These are phyloP conservation scores for Tetragnatha montana DNA, from an alignment of 2,888 invertebrate genomes.

Conservation along the genomic window DNA sequence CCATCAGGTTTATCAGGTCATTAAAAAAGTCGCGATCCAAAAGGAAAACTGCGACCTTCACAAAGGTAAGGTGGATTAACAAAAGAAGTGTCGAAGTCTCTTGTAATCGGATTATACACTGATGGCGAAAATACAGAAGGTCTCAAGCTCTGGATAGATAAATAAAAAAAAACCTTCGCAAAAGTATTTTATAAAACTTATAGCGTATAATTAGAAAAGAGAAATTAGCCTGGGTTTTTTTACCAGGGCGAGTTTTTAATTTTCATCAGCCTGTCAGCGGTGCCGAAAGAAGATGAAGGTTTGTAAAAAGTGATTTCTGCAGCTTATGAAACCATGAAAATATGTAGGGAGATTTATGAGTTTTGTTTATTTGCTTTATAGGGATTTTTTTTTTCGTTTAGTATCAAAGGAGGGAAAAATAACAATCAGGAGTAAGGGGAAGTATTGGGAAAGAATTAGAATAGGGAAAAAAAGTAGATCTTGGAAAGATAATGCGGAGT, in stretches of 20 bases:
- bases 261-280: constrained; percentile 28
- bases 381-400: not conserved
- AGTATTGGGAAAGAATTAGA: not conserved
- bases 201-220: constrained; percentile 45
- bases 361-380: not conserved
- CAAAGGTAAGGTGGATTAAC: constrained; percentile 43
- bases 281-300: not conserved
- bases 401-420: not conserved
- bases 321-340: constrained; percentile 35
- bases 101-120: constrained; percentile 57
- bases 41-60: constrained; percentile 3
- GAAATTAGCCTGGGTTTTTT: constrained; percentile 44
- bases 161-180: constrained; percentile 17
- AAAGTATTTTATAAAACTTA: constrained; percentile 22
- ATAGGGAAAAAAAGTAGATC: not conserved
- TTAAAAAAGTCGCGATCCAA: constrained; percentile 30
- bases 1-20: constrained; percentile 16
- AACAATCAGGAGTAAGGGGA: not conserved
- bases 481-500: not conserved
- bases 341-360: not conserved
- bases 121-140: constrained; percentile 12
- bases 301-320: not conserved
- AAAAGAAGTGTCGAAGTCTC: constrained; percentile 54
- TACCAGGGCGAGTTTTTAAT: not conserved
- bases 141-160: not conserved